Evolutionary conservation across 2,888 invertebrate genomes (phyloP), one percentile per base, ranked within the genome.

Genomic region (Drosophila ezoana): DNA sequence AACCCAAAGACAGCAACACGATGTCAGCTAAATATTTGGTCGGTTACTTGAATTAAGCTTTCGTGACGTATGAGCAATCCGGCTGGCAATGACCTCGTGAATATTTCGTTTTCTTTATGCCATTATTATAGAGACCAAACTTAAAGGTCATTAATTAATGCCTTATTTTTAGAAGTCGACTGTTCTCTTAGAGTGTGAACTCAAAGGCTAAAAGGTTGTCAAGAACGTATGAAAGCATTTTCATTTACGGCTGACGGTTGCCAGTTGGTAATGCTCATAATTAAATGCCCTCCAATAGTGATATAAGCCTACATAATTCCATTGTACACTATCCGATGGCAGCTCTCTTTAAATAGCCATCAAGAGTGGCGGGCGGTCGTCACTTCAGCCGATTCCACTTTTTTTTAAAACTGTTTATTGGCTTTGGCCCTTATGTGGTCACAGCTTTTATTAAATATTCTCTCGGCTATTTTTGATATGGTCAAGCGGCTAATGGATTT

Each of bases 291-390:
- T n/a, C 32, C 45, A 20, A 13, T 28, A 32, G 45, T 38, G 18
- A 47, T 40, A 10, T n/a, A 14, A 48, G 48, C 38, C 23, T 4
- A 23, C 4, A 35, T 13, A 43, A n/a, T n/a, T 9, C 28, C 14
- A 14, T 14, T 45, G n/a, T 45, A 10, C 9, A 45, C 14, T 45
- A 14, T 14, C 14, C 38, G 33, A 6, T 41, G 18, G 28, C 33
- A 51, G 35, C 49, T 41, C 49, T 41, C 40, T 57, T 47, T 28
- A 67, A 57, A 62, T 41, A 43, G 47, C 41, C 49, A 49, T 63
- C 58, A 59, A 49, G 43, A 47, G 28, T 10, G 16, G n/a, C 11
- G 32, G 33, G 16, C n/a, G 11, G 35, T 35, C 5, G 40, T 10
- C 16, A 32, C n/a, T 40, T 13, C 8, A 40, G 33, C 32, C 49